Evolutionary conservation across 2,113 vertebrate genomes (phyloP), one percentile per base, ranked within the genome.

Genomic region (Zosterops pallidus): DNA sequence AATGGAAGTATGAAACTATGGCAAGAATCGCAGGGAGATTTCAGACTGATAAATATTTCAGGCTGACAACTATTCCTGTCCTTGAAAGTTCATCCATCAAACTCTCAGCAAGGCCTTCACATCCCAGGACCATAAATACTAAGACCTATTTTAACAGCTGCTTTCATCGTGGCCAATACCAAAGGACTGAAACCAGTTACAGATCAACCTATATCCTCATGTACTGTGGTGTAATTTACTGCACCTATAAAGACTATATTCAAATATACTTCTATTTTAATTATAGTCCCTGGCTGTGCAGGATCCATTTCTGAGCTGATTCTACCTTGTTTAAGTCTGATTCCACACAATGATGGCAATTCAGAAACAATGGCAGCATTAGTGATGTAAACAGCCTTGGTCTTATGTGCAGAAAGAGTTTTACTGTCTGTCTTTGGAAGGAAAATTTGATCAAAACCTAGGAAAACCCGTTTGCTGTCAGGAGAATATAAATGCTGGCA

Each of bases 41-140:
- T 90, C 68, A 95, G 94, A 70, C 91, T 96, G 91, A 97, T 96
- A 94, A 97, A 97, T 97, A 97, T 94, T 96, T 94, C 94, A 97
- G 94, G 69, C 89, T 94, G 92, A 95, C 94, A 96, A 75, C 95
- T 96, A 96, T 96, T 97, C 89, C 95, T 92, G 91, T 95, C 94
- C 94, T 95, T 95, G 96, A 86, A 93, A 94, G 95, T 96, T 95
- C 91, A 96, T 97, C 82, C 86, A 95, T 97, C 96, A 96, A 83
- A 83, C 65, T 93, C 92, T 78, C 94, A 94, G 96, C 92, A 94
- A 95, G 92, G 95, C 91, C 80, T 96, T 90, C 91, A 75, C 83
- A 60, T 94, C 89, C 72, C 86, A 86, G 77, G 56, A 83, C 80
- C 96, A 94, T 97, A 96, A 97, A 97, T 97, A 96, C 95, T 67